Base-by-base conservation (phyloP, 1,140 invertebrate species). In the Augochlora pura region DNA sequence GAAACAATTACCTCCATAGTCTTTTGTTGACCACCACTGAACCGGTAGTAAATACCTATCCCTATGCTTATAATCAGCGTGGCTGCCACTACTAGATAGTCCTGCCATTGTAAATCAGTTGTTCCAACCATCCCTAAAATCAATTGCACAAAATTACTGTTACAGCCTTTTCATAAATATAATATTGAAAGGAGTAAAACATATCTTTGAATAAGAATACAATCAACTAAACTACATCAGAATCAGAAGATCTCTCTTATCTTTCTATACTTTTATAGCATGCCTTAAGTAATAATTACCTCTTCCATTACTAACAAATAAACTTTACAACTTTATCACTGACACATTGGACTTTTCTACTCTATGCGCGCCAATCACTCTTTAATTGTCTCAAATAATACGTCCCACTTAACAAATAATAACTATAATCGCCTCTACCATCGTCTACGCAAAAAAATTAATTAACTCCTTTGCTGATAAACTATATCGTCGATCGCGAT, bases 21-120 rank as follows among this genome's bases (percentile, higher is more conserved):
- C 92, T 96, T 97, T 90, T 98, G 97, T 89, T 95, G 96, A 0
- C 96, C 96, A 39, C 98, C 98, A 49, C 95, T 97, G 84, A 98
- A 96, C 76, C 97, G 94, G 88, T 96, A 97, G 88, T 97, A 98
- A 57, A 98, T 78, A 3, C 97, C 97, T 84, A 98, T 97, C 2
- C 91, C 89, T 3, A 96, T 93, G 5, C 96, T 97, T 66, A 95
- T 93, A 2, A 93, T 59, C 16, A 97, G 88, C 85, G 96, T 95
- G 9, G 93, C 52, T 4, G 86, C 93, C 81, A 96, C 94, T 14
- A 97, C 95, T 0, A 94, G 85, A 87, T 96, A 97, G 88, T 97
- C 96, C 63, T 80, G 32, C 84, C 89, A 90, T 84, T 87, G 86
- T 84, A 94, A 91, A 16, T 39, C 88, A 52, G 79, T 60, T 27